phyloP scores from a whole-genome alignment of 2,797 vertebrate genomes.

The Decapterus maruadsi region DNA sequence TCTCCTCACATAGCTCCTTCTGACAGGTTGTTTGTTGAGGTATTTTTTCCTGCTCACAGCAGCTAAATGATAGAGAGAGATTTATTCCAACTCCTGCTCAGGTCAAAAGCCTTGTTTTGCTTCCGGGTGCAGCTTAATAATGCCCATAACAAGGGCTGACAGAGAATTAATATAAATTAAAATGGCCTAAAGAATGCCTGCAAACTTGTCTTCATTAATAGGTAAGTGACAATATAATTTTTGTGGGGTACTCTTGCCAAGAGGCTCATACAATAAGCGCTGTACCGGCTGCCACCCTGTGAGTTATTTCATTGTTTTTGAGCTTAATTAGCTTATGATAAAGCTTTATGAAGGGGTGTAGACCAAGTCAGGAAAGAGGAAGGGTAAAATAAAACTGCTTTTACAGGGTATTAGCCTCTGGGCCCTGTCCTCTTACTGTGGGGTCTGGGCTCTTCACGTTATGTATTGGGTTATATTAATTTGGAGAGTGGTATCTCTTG shows the following conservation, averaged over 20 bases:
- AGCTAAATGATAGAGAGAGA: conserved; percentile 68
- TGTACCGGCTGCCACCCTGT: conserved; percentile 43
- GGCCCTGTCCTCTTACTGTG: conserved; percentile 35
- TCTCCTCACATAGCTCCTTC: conserved; percentile 56
- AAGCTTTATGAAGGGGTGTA: conserved; percentile 59
- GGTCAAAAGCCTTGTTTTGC: conserved; percentile 80
- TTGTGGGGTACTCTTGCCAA: conserved; percentile 62
- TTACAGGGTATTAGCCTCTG: conserved; percentile 62
- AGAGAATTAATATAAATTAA: conserved; percentile 87
- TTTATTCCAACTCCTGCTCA: conserved; percentile 72
- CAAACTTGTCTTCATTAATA: conserved; percentile 86
- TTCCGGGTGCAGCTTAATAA: conserved; percentile 81
- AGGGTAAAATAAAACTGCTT: conserved; percentile 65
- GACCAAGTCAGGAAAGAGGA: conserved; percentile 56
- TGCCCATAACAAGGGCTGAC: conserved; percentile 79
- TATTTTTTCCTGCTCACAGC: conserved; percentile 59
- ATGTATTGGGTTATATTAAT: conserved; percentile 70
- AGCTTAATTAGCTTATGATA: conserved; percentile 77
- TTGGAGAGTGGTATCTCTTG: conserved; percentile 63
- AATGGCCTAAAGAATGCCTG: conserved; percentile 75
- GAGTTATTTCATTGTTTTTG: conserved; percentile 78
- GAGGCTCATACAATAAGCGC: conserved; percentile 56
- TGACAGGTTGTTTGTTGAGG: conserved; percentile 68
- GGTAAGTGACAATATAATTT: conserved; percentile 83
- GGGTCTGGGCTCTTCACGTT: conserved; percentile 46